Base-by-base conservation (phyloP, 1,140 invertebrate species). In the Phortica variegata region DNA sequence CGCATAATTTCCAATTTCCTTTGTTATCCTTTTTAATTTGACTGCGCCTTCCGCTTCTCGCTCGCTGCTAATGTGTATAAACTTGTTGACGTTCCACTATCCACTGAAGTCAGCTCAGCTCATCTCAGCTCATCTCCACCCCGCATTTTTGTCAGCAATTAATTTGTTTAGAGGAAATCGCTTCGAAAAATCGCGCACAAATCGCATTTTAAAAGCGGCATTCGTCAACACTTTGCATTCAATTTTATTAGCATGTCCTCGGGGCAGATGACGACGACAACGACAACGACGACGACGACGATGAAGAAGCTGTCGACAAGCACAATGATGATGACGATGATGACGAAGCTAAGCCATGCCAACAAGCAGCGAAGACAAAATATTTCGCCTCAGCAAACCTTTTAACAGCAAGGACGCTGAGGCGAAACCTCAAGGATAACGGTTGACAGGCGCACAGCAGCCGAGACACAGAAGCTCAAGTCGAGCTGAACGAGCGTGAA, bases 201-300 rank as follows among this genome's bases (percentile, higher is more conserved):
- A 45, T 46, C 47, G 43, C 38, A 18, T 31, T 20, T 19, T 43
- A 46, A 44, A 46, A 44, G 52, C 50, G 43, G 40, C 50, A 56
- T 54, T 59, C 54, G 57, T 56, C 57, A 59, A 59, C 57, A 56
- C 50, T 45, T 50, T 56, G 40, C 48, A 47, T 56, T 56, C 63
- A 68, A 68, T 68, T 68, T 68, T 68, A 68, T 68, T 68, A 68
- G 63, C 63, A 50, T 50, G 60, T 68, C 63, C 63, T 63, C 43
- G 38, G 45, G 63, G 52, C 49, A 49, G 36, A 17, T 34, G 33
- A n/a, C 7, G 7, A 7, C 7, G 29, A 12, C 29, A 31, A 7
- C 7, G 29, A 7, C 7, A 8, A 12, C 12, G 29, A 12, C 29
- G 29, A 31, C 12, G 29, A 12, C 12, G 29, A 12, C 29, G 12